Evolutionary conservation across 2,888 invertebrate species (phyloP).

Genomic region (Cosmia trapezina): DNA sequence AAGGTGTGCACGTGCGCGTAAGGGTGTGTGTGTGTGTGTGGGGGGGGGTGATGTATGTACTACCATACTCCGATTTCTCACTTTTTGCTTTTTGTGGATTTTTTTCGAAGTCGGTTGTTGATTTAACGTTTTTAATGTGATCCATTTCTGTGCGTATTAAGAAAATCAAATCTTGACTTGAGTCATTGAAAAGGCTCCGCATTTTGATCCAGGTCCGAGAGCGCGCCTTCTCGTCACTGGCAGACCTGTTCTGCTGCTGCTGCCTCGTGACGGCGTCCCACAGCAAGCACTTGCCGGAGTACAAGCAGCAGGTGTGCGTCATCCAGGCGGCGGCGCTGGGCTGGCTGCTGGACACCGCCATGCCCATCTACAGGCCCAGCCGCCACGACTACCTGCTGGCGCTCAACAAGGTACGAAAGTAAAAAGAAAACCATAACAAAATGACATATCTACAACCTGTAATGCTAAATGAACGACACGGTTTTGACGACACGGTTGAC

Average conservation of each 20-base stretch:
- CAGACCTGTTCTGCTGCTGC: conserved; percentile 96
- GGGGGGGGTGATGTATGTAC: no score
- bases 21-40: no score
- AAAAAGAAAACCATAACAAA: background rate
- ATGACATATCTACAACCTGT: background rate
- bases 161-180: no score
- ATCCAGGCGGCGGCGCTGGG: conserved; percentile 96
- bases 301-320: conserved; percentile 81
- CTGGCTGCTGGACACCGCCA: conserved; percentile 96
- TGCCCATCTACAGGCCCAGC: conserved; percentile 93
- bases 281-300: conserved; percentile 86
- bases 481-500: no score
- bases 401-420: conserved; percentile 92
- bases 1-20: no score
- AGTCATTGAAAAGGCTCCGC: background rate
- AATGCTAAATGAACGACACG: no score
- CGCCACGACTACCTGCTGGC: conserved; percentile 94
- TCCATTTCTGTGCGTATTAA: no score
- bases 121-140: no score
- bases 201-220: conserved; percentile 91
- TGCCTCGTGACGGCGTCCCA: conserved; percentile 94
- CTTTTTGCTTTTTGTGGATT: no score
- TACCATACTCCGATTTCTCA: no score
- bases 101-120: no score
- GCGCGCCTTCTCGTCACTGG: conserved; percentile 95